phyloP scores from a whole-genome alignment of 2,113 vertebrate species.

The Alligator sinensis region DNA sequence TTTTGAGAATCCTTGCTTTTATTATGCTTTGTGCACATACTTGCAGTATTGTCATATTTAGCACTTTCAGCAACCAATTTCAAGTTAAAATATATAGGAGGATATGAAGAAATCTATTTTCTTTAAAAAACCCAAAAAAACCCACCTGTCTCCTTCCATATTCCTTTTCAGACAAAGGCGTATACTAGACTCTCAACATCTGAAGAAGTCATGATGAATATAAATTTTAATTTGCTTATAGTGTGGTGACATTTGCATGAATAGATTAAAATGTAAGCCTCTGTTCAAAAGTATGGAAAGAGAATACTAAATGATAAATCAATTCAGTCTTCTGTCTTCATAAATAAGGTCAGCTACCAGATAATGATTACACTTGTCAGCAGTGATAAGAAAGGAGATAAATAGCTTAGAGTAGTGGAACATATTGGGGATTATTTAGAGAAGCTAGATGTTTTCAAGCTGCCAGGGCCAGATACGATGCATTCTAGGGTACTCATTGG shows the following conservation, averaged over 20 bases:
- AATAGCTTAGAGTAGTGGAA: too few relatives aligned
- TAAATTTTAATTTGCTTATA: constrained; percentile 37
- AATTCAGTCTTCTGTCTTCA: too few relatives aligned
- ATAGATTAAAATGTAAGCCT: neutral
- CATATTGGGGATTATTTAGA: too few relatives aligned
- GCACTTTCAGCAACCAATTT: neutral
- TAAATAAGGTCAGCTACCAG: too few relatives aligned
- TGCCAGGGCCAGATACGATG: too few relatives aligned
- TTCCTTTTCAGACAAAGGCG: neutral
- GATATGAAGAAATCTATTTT: neutral
- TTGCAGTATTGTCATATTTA: neutral
- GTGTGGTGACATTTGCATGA: neutral
- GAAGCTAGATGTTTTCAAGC: too few relatives aligned
- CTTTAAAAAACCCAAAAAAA: neutral
- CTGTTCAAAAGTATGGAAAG: neutral
- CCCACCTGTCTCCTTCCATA: neutral
- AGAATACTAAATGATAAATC: neutral
- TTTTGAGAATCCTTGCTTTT: neutral
- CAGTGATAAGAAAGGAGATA: too few relatives aligned
- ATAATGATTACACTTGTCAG: too few relatives aligned
- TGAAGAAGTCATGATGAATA: neutral
- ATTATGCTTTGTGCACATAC: neutral
- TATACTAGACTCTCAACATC: neutral
- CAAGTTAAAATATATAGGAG: neutral
- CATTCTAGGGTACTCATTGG: too few relatives aligned